A percentile compares a stretch with the other conserved stretches of the same genome.
phyloP scores from a whole-genome alignment of 2,888 invertebrate species.

The Oligia fasciuncula region DNA sequence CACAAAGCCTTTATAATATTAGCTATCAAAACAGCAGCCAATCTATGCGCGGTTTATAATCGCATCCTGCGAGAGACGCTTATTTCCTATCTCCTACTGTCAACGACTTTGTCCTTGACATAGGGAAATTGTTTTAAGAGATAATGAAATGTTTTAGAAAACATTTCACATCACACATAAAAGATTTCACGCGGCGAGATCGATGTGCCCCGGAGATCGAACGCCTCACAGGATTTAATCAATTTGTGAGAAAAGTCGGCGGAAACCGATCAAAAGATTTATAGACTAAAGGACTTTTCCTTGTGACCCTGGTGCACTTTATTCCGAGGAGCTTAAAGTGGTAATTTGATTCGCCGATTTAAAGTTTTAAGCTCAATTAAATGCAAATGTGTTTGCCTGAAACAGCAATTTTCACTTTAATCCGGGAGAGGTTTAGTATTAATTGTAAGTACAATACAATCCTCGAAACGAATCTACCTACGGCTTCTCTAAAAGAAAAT shows the following conservation, averaged over 20 bases:
- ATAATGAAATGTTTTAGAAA: slow-evolving; percentile 63
- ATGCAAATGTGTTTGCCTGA: slow-evolving; percentile 39
- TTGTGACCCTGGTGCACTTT: slow-evolving; percentile 24
- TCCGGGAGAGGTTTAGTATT: slow-evolving; percentile 33
- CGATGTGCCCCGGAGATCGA: slow-evolving; percentile 49
- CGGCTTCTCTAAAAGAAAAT: background rate
- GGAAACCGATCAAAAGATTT: slow-evolving; percentile 68
- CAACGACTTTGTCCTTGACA: slow-evolving; percentile 22
- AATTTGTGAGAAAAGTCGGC: slow-evolving; percentile 67
- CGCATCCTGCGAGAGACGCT: slow-evolving; percentile 14
- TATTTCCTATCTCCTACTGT: slow-evolving; percentile 21
- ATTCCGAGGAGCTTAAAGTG: slow-evolving; percentile 25
- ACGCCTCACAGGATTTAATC: slow-evolving; percentile 64
- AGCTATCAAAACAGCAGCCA: slow-evolving; percentile 16
- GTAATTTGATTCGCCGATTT: slow-evolving; percentile 46
- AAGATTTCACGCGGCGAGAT: slow-evolving; percentile 46
- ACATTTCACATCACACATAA: slow-evolving; percentile 30
- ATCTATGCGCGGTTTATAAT: slow-evolving; percentile 34
- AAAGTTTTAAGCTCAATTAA: slow-evolving; percentile 38
- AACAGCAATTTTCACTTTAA: slow-evolving; percentile 40
- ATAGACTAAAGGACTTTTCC: slow-evolving; percentile 43
- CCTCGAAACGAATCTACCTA: slow-evolving; percentile 25
- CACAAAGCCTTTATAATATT: slow-evolving; percentile 7
- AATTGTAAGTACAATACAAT: slow-evolving; percentile 34
- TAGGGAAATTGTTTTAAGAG: slow-evolving; percentile 43